A percentile compares a stretch with the other conserved stretches of the same genome.
phyloP scores from a whole-genome alignment of 2,113 vertebrate genomes.

The Ophthalmolycus amberensis region DNA sequence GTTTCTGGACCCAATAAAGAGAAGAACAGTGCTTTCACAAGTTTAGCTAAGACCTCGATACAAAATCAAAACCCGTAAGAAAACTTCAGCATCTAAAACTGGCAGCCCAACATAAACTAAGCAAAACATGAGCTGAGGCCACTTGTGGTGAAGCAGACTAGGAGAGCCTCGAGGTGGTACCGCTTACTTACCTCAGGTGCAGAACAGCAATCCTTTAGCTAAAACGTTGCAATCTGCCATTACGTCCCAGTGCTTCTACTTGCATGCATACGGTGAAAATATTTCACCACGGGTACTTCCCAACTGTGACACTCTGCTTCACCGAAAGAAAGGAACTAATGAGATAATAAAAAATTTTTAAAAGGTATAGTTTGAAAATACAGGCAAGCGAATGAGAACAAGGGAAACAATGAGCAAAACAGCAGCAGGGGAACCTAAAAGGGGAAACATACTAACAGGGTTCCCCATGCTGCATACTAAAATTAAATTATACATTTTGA shows the following conservation, averaged over 20 bases:
- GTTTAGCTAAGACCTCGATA: neutral
- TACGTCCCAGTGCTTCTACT: neutral
- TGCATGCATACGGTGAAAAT: neutral
- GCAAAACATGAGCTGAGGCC: neutral
- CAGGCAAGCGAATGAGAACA: neutral
- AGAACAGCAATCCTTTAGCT: neutral
- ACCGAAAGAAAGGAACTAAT: neutral
- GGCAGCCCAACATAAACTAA: neutral
- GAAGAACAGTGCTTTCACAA: neutral
- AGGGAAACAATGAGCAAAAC: neutral
- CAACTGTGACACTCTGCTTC: neutral
- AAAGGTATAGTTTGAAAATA: neutral
- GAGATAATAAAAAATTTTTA: too few species aligned
- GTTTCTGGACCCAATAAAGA: neutral
- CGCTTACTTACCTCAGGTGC: neutral
- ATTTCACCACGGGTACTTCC: neutral
- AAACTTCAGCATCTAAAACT: neutral
- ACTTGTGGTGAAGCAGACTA: neutral
- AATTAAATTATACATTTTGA: neutral
- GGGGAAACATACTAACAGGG: neutral
- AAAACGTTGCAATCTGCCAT: neutral
- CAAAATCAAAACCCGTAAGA: neutral
- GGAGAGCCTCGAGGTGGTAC: neutral
- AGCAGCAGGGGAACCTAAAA: neutral
- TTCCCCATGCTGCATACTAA: neutral